Evolutionary conservation across 1,140 invertebrate genomes (phyloP).

Genomic region (Megalonaias nervosa): DNA sequence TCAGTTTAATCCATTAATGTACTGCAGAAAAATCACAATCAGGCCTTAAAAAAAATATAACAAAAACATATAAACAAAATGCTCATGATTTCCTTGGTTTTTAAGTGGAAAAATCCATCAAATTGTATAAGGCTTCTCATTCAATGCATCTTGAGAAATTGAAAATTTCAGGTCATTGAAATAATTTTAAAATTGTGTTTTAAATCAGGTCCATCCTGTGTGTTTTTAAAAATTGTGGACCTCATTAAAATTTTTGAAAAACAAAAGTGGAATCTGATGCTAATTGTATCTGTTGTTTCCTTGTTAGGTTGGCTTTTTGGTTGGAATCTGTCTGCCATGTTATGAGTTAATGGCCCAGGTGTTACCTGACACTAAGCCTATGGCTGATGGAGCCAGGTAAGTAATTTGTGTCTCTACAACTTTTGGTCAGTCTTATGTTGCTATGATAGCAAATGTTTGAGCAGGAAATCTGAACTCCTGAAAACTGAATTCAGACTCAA

Average conservation of each 20-base stretch:
- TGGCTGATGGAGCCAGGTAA: conserved; percentile 79
- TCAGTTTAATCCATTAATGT: no score
- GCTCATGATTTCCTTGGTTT: no score
- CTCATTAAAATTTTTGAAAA: no score
- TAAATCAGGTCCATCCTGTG: not conserved
- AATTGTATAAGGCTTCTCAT: no score
- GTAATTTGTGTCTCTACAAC: conserved; percentile 69
- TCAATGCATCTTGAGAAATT: no score
- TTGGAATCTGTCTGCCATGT: conserved; percentile 86
- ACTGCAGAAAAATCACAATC: no score
- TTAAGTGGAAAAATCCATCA: no score
- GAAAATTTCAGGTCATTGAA: not conserved
- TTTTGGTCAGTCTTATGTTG: not conserved
- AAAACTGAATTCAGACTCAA: no score
- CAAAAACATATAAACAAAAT: no score
- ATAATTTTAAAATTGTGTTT: not conserved
- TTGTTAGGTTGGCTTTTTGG: conserved; percentile 83
- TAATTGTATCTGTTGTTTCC: not conserved
- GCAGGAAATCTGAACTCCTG: no score
- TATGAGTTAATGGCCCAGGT: conserved; percentile 80
- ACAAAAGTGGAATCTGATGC: no score
- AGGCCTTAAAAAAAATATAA: no score
- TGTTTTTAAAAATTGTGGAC: not conserved
- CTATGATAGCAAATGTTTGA: not conserved
- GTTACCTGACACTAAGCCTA: conserved; percentile 80